Base-by-base conservation (phyloP, 2,797 vertebrate species). In the Falco peregrinus region DNA sequence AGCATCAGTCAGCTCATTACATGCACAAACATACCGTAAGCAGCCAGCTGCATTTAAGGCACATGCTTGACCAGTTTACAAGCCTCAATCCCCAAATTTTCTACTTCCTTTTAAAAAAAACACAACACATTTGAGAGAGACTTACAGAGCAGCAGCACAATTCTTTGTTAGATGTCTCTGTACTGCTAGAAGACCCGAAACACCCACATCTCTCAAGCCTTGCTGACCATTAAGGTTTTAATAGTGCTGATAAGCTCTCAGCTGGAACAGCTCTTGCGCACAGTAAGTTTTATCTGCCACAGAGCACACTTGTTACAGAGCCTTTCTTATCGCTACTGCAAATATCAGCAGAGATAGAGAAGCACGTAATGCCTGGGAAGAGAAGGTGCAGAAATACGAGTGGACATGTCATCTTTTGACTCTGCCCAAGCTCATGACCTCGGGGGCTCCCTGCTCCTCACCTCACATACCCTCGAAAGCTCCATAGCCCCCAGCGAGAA, bases 281-380 rank as follows among this genome's bases (percentile, higher is more conserved):
- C 67, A 22, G 60, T 6, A 13, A 33, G 47, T 29, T 86, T 84
- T 93, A 89, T 95, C 93, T 64, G 59, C 45, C 7, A 2, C 86
- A 48, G 9, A 73, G 73, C 92, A 81, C 65, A 0, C 83, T 82
- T 25, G 59, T 65, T 18, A 64, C 93, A 71, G 61, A 87, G 56
- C 84, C 51, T 31, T 17, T 37, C 87, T 96, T 96, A 96, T 96
- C 95, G 10, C 54, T 26, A 24, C 9, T 26, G 81, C 95, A 90
- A 93, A 70, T 29, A 96, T 59, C 93, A 86, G 85, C 54, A 5
- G 16, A 87, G 86, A 94, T 73, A 61, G 82, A 53, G 3, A 31
- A 61, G 77, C 80, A 90, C 35, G 4, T 3, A n/a, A 11, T 9
- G 67, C 43, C 84, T 5, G 2, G 61, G 65, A 50, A 65, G 28